These are phyloP conservation scores for Drosophila lutescens DNA, from an alignment of 2,888 invertebrate species.

Conservation along the genomic window DNA sequence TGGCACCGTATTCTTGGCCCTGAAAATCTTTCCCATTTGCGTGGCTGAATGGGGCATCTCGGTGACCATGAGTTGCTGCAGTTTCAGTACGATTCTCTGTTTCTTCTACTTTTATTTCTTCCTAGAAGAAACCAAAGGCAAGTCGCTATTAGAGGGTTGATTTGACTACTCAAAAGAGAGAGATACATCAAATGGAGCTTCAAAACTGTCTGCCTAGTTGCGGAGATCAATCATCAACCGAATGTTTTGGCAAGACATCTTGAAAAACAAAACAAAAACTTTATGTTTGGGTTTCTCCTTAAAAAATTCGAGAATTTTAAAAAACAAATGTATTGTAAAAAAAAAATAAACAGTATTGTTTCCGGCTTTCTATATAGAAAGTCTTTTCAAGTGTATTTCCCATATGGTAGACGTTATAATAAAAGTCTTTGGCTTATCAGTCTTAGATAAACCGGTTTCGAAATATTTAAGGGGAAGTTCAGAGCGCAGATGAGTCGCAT, in stretches of 20 bases:
- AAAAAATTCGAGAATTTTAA: background rate
- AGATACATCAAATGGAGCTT: background rate
- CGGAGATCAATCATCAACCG: background rate
- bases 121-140: slow-evolving; percentile 79
- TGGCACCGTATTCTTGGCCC: slow-evolving; percentile 50
- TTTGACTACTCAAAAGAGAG: background rate
- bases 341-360: background rate
- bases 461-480: slow-evolving; percentile 25
- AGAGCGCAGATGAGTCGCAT: background rate
- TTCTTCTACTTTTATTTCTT: slow-evolving; percentile 64
- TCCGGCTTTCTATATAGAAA: background rate
- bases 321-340: background rate
- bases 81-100: slow-evolving; percentile 53
- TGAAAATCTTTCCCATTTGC: slow-evolving; percentile 73
- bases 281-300: background rate
- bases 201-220: background rate
- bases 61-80: slow-evolving; percentile 71
- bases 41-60: slow-evolving; percentile 61
- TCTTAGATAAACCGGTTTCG: slow-evolving; percentile 33
- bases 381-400: slow-evolving; percentile 14
- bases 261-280: background rate
- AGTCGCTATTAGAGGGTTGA: slow-evolving; percentile 44
- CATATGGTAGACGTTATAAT: slow-evolving; percentile 1
- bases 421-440: slow-evolving; percentile 18
- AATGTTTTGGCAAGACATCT: background rate